These are phyloP conservation scores for Drosophila neonasuta DNA, from an alignment of 2,888 invertebrate species.

Conservation along the genomic window DNA sequence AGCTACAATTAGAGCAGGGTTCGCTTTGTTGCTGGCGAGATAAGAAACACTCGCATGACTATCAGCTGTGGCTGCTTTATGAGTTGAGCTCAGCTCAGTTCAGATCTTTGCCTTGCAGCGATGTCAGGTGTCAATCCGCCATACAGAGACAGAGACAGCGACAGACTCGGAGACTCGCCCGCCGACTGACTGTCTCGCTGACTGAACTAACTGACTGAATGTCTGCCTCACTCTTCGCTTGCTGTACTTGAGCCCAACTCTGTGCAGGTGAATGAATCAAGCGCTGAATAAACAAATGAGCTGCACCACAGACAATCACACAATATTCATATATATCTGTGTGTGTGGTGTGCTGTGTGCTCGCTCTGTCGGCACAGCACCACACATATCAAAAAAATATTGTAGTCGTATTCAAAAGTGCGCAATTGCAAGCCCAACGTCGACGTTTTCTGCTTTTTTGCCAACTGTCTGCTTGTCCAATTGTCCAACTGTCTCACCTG, in stretches of 20 bases:
- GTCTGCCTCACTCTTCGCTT: background rate
- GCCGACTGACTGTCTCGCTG: background rate
- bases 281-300: conserved; percentile 69
- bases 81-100: conserved; percentile 21
- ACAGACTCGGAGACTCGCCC: conserved; percentile 13
- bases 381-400: conserved; percentile 55
- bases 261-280: conserved; percentile 68
- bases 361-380: conserved; percentile 32
- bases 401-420: conserved; percentile 68
- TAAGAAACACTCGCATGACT: conserved; percentile 40
- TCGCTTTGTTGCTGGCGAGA: conserved; percentile 20
- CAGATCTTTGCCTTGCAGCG: conserved; percentile 38
- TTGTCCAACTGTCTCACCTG: conserved; percentile 30
- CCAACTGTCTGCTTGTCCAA: conserved; percentile 40
- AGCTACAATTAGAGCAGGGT: conserved; percentile 21
- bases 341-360: conserved; percentile 22
- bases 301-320: conserved; percentile 38
- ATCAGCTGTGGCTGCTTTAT: conserved; percentile 32
- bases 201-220: background rate
- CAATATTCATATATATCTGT: background rate
- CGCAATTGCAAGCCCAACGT: conserved; percentile 74
- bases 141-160: conserved; percentile 16
- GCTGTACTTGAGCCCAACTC: conserved; percentile 56
- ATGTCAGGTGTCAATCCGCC: conserved; percentile 71
- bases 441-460: conserved; percentile 38